Conservation (phyloP, 1,140 invertebrate species). For the Bombus vancouverensis region DNA sequence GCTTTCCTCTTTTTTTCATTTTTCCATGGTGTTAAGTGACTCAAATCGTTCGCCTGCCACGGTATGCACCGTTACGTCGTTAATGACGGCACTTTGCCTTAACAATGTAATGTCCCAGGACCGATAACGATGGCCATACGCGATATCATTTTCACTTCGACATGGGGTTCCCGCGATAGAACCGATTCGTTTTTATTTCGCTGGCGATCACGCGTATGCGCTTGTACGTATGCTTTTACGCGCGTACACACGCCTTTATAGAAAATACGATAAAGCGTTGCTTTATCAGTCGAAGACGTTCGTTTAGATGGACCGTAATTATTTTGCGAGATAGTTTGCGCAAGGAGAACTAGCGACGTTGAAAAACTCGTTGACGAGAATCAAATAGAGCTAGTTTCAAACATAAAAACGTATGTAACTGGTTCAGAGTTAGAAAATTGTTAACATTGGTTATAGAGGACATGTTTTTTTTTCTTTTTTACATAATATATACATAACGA, state of each 20-base stretch:
- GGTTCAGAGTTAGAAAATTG: neutral
- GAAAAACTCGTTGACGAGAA: neutral
- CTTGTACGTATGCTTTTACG: too few species aligned
- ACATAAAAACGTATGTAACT: neutral
- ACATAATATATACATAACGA: neutral
- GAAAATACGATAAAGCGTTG: slow-evolving; percentile 1
- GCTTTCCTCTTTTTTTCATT: neutral
- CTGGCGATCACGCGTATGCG: neutral
- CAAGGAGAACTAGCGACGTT: neutral
- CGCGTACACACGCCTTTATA: slow-evolving; percentile 24
- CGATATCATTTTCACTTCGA: slow-evolving; percentile 21
- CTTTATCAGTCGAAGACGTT: neutral
- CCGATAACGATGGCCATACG: slow-evolving; percentile 21
- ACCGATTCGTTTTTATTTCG: neutral
- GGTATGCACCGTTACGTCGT: slow-evolving; percentile 19
- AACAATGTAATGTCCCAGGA: slow-evolving; percentile 9
- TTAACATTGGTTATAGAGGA: neutral
- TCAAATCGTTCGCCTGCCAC: neutral
- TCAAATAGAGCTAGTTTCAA: too few species aligned
- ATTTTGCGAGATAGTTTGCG: neutral
- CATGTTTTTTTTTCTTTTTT: neutral
- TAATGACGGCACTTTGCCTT: slow-evolving; percentile 35
- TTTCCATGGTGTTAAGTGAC: neutral
- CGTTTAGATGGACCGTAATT: neutral
- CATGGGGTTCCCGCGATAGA: neutral